A percentile compares a stretch with the other conserved stretches of the same genome.
phyloP scores from a whole-genome alignment of 2,888 invertebrate species.

The Epistrophe eligans region DNA sequence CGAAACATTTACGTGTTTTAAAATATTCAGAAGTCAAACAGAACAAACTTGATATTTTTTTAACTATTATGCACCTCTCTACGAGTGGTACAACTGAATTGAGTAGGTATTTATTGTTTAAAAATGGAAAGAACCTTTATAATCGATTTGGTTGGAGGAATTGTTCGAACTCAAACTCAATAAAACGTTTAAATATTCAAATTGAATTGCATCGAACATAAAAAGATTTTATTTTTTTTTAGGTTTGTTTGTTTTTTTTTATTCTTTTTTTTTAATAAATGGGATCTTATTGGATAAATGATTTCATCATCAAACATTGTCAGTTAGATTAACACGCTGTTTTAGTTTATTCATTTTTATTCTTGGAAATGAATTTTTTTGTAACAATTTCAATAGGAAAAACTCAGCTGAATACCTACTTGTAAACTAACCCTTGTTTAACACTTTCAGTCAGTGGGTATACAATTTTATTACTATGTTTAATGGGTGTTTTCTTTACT shows the following conservation, averaged over 20 bases:
- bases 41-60: not conserved
- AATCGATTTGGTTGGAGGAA: conserved; percentile 19
- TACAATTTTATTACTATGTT: too few species aligned
- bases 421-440: too few species aligned
- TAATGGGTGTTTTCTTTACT: too few species aligned
- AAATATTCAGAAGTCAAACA: conserved; percentile 28
- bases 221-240: not conserved
- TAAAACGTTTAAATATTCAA: conserved; percentile 42
- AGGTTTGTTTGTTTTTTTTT: not conserved
- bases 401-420: too few species aligned
- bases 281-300: not conserved
- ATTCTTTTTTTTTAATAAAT: not conserved
- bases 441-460: too few species aligned
- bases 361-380: not conserved
- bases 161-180: conserved; percentile 17
- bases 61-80: not conserved
- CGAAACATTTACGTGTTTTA: not conserved
- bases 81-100: conserved; percentile 15
- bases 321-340: not conserved
- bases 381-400: not conserved
- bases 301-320: not conserved
- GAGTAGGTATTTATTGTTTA: conserved; percentile 31
- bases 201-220: conserved; percentile 31
- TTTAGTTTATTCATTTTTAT: not conserved
- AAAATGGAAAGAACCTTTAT: conserved; percentile 2